phyloP scores from a whole-genome alignment of 2,888 invertebrate species.

The Operophtera brumata region DNA sequence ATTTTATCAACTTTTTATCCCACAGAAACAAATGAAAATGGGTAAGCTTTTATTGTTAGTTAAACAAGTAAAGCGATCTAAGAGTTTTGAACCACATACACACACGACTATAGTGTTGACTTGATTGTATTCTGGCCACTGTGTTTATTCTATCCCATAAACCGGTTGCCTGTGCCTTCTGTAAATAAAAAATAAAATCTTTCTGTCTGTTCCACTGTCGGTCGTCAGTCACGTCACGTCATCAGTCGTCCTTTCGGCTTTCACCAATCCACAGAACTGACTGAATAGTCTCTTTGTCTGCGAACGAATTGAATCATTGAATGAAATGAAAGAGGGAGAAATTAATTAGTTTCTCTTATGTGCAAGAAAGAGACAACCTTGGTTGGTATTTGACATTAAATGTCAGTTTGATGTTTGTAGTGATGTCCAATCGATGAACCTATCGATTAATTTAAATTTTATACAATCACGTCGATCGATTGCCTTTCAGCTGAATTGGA shows the following conservation, averaged over 20 bases:
- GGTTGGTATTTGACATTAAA: neutral
- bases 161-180: too few relatives aligned
- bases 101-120: neutral
- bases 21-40: conserved; percentile 4
- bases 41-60: neutral
- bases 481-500: too few relatives aligned
- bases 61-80: too few relatives aligned
- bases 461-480: too few relatives aligned
- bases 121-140: neutral
- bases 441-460: neutral
- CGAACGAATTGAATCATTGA: neutral
- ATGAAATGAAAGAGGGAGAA: conserved; percentile 1
- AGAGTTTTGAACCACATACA: neutral
- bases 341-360: neutral
- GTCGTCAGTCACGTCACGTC: too few relatives aligned
- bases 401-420: conserved; percentile 11
- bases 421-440: neutral
- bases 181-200: too few relatives aligned
- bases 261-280: too few relatives aligned
- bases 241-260: too few relatives aligned
- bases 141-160: too few relatives aligned
- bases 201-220: too few relatives aligned
- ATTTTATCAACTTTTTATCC: conserved; percentile 37
- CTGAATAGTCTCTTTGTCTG: too few relatives aligned
- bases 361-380: neutral